Conservation (phyloP, 2,113 vertebrate species). For the human region GRCh38 chr3:103189001-103189500, state of each 20-base stretch:
- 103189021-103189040: not conserved
- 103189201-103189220: not conserved
- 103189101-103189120: not conserved
- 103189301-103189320: not conserved
- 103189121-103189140: not conserved
- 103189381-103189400: not conserved
- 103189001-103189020: not conserved
- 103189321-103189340: not conserved
- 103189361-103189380: not conserved
- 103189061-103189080: not conserved
- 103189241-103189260: not conserved
- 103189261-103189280: not conserved
- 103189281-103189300: not conserved
- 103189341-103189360: not conserved
- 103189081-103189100: not conserved
- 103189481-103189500: not conserved
- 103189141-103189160: not conserved
- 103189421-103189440: not conserved
- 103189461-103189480: not conserved
- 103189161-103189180: not conserved
- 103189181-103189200: not conserved
- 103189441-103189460: not conserved
- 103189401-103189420: not conserved
- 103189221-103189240: not conserved
- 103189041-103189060: not conserved